Conservation (phyloP, 2,888 invertebrate genomes). For the Drosophila diplacantha region DNA sequence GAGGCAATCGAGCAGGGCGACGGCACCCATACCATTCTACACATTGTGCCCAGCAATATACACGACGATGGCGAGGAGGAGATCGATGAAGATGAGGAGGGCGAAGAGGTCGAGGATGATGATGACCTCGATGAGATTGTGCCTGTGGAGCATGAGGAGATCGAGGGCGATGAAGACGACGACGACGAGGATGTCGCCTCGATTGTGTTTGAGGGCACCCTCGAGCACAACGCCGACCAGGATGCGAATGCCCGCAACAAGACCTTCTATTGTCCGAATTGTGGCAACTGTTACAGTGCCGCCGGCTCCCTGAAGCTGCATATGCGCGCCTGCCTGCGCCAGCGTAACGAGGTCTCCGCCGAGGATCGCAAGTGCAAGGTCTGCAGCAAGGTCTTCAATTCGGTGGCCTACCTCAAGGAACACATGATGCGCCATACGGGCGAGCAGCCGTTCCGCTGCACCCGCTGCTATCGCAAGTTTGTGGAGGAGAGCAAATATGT, state of each 20-base stretch:
- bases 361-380: conserved; percentile 76
- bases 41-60: conserved; percentile 53
- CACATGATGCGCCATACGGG: conserved; percentile 77
- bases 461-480: conserved; percentile 77
- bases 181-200: conserved; percentile 56
- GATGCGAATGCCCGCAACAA: conserved; percentile 60
- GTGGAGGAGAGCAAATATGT: conserved; percentile 74
- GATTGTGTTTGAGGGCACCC: conserved; percentile 57
- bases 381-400: conserved; percentile 76
- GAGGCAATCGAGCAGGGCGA: conserved; percentile 71
- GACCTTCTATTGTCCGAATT: conserved; percentile 77
- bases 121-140: conserved; percentile 44
- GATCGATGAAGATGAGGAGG: conserved; percentile 13
- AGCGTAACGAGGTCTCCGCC: conserved; percentile 72
- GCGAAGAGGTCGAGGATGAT: conserved; percentile 10
- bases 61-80: conserved; percentile 30
- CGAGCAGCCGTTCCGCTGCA: conserved; percentile 75
- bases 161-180: conserved; percentile 37
- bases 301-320: conserved; percentile 77
- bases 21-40: conserved; percentile 72
- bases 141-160: conserved; percentile 42
- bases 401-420: conserved; percentile 76
- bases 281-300: conserved; percentile 77
- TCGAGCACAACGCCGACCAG: conserved; percentile 51
- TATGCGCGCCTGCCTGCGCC: conserved; percentile 76